These are phyloP conservation scores for Tenualosa ilisha DNA, from an alignment of 2,797 vertebrate species.

Conservation along the genomic window DNA sequence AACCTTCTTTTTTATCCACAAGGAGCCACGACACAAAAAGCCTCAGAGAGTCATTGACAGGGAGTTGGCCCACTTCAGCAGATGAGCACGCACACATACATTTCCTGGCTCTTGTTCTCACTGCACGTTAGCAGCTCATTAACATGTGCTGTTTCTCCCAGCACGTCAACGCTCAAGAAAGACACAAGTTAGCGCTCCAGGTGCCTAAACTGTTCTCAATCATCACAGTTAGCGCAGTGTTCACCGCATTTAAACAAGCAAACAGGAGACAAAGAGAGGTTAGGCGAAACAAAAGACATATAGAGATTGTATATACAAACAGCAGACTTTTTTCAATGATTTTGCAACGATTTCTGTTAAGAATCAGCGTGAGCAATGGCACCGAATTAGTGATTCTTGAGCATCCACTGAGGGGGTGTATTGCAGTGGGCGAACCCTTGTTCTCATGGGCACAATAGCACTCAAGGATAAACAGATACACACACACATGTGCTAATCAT, in stretches of 20 bases:
- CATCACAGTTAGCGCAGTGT: not conserved
- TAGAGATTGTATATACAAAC: not conserved
- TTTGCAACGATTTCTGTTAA: not conserved
- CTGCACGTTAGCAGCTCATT: conserved; percentile 52
- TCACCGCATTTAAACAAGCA: not conserved
- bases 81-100: not conserved
- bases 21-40: not conserved
- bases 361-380: not conserved
- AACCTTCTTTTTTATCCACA: not conserved
- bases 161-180: not conserved
- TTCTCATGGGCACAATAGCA: not conserved
- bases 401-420: not conserved
- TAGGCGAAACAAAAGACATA: not conserved
- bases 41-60: not conserved
- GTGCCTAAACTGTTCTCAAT: conserved; percentile 16
- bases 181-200: not conserved
- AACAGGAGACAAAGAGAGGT: not conserved
- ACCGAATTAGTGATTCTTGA: not conserved
- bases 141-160: conserved; percentile 10
- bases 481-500: conserved; percentile 8
- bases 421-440: not conserved
- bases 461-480: not conserved
- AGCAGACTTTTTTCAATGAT: not conserved
- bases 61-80: not conserved
- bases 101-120: conserved; percentile 18